These are phyloP conservation scores for Alosa alosa DNA, from an alignment of 2,113 vertebrate species.

Conservation along the genomic window DNA sequence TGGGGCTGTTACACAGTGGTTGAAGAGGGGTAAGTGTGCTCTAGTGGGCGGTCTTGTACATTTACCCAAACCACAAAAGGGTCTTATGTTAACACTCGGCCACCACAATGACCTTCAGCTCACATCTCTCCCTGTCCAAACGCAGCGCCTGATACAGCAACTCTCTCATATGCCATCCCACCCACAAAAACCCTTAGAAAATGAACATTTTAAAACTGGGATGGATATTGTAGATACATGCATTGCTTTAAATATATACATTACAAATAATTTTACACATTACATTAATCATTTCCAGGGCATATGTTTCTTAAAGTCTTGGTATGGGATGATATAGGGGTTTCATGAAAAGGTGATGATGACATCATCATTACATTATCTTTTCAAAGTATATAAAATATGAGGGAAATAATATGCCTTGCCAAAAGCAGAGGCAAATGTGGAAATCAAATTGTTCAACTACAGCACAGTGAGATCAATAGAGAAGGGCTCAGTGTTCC, in stretches of 20 bases:
- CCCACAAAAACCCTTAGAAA: neutral
- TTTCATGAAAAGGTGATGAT: neutral
- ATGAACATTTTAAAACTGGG: neutral
- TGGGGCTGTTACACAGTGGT: constrained; percentile 70
- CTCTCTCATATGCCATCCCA: neutral
- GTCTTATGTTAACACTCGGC: constrained; percentile 70
- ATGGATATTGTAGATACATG: neutral
- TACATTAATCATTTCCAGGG: neutral
- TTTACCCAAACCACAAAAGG: constrained; percentile 77
- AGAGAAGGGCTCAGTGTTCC: neutral
- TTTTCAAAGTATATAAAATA: constrained; percentile 9
- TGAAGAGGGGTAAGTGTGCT: constrained; percentile 73
- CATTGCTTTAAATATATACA: neutral
- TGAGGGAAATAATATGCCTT: neutral
- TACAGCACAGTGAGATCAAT: neutral
- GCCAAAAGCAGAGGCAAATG: neutral
- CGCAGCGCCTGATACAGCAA: neutral
- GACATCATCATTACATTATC: neutral
- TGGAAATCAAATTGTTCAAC: neutral
- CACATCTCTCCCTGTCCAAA: constrained; percentile 22
- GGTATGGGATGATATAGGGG: neutral
- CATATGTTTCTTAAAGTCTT: neutral
- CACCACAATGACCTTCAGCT: constrained; percentile 74
- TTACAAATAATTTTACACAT: neutral
- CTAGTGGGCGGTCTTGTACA: constrained; percentile 69